phyloP scores from a whole-genome alignment of 2,113 vertebrate species.

The Esox niger region DNA sequence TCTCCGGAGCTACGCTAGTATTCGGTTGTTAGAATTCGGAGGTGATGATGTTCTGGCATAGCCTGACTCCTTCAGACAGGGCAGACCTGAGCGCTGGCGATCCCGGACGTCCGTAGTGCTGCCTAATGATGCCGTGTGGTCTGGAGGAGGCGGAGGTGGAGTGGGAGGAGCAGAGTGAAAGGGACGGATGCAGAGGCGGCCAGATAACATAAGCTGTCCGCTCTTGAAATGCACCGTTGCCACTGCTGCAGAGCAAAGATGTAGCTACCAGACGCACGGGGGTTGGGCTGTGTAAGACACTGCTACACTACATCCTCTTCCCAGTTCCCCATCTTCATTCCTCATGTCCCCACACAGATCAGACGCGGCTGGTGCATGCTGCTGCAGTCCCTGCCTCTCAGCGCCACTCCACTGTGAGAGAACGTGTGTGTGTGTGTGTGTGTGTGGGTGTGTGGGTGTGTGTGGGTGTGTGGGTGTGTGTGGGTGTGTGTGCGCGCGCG shows the following conservation, averaged over 20 bases:
- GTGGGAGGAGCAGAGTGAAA: conserved; percentile 68
- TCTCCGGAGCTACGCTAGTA: conserved; percentile 47
- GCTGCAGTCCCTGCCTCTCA: conserved; percentile 78
- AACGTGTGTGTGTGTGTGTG: conserved; percentile 6
- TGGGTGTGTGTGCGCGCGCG: conserved; percentile 26
- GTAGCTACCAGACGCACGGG: conserved; percentile 38
- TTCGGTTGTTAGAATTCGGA: conserved; percentile 50
- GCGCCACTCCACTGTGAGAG: conserved; percentile 44
- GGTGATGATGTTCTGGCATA: conserved; percentile 51
- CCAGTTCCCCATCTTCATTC: conserved; percentile 41
- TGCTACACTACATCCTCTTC: conserved; percentile 41
- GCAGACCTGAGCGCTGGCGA: conserved; percentile 57
- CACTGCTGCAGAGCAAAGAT: conserved; percentile 39
- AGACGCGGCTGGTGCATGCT: conserved; percentile 78
- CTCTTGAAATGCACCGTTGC: conserved; percentile 57
- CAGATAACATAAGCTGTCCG: conserved; percentile 63
- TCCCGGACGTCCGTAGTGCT: conserved; percentile 67
- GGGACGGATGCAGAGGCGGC: conserved; percentile 68
- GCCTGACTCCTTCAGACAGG: conserved; percentile 54
- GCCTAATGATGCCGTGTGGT: conserved; percentile 69
- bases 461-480: conserved; percentile 13
- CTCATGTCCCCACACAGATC: conserved; percentile 61
- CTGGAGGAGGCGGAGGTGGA: conserved; percentile 23
- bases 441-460: conserved; percentile 6
- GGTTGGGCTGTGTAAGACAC: conserved; percentile 32